Evolutionary conservation across 1,140 invertebrate genomes (phyloP).

Genomic region (Brachionus calyciflorus): DNA sequence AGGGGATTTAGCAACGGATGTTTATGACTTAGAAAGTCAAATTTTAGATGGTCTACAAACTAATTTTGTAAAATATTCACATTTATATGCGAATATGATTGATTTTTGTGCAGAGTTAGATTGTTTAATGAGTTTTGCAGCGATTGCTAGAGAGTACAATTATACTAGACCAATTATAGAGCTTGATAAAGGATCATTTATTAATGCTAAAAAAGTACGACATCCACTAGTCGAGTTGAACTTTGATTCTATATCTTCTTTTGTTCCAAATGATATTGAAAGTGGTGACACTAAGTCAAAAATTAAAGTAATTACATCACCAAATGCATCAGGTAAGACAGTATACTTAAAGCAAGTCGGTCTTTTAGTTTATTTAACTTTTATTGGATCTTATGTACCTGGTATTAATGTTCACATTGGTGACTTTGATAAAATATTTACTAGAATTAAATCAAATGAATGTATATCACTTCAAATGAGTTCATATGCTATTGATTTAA

Average conservation of each 20-base stretch:
- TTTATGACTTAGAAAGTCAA: slow-evolving; percentile 37
- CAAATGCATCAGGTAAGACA: slow-evolving; percentile 63
- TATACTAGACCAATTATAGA: slow-evolving; percentile 70
- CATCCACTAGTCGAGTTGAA: slow-evolving; percentile 74
- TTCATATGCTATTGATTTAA: slow-evolving; percentile 98
- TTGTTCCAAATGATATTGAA: slow-evolving; percentile 71
- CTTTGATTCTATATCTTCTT: slow-evolving; percentile 63
- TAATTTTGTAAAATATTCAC: slow-evolving; percentile 47
- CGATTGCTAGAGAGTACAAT: slow-evolving; percentile 69
- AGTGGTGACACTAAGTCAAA: slow-evolving; percentile 63
- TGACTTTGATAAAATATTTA: slow-evolving; percentile 78
- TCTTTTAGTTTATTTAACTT: slow-evolving; percentile 79
- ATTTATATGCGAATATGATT: slow-evolving; percentile 57
- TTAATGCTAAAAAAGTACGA: slow-evolving; percentile 67
- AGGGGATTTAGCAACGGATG: slow-evolving; percentile 44
- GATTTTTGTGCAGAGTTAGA: slow-evolving; percentile 43
- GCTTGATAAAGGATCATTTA: slow-evolving; percentile 65
- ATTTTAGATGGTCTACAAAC: slow-evolving; percentile 25
- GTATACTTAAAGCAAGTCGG: slow-evolving; percentile 65
- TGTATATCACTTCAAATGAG: slow-evolving; percentile 83
- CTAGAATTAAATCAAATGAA: slow-evolving; percentile 87
- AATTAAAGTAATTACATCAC: slow-evolving; percentile 64
- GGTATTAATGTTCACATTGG: slow-evolving; percentile 70
- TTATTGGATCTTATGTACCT: slow-evolving; percentile 88
- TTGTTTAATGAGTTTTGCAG: slow-evolving; percentile 70